Evolutionary conservation across 2,797 vertebrate species (phyloP), one percentile per base, ranked within the genome.

Genomic region (Threskiornis aethiopicus): DNA sequence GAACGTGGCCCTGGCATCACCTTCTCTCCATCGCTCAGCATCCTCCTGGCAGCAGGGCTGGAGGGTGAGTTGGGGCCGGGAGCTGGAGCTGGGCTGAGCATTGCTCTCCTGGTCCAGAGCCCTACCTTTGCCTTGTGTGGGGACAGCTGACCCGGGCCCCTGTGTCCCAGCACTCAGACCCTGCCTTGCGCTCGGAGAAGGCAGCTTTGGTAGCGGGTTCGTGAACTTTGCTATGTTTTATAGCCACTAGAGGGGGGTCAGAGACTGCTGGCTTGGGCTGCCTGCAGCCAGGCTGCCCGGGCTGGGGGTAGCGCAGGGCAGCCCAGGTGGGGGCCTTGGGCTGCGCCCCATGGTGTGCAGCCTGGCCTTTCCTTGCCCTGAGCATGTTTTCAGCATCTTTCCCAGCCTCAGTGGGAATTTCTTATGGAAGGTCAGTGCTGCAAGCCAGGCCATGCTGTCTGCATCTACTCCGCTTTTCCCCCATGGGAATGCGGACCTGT

Each of bases 211-310:
- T 8, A 29, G 72, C 4, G 17, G 78, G 96, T 85, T 95, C 92
- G 84, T 97, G 95, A 96, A 96, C 96, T 87, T 93, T 91, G 89
- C 93, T 97, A 95, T 88, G 92, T 96, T 96, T 96, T 96, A 96
- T 95, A 97, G 93, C 94, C 92, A 62, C 96, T 97, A 97, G 97
- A 97, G 97, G 92, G 96, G 84, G 84, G 96, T 93, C 94, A 95
- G 92, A 95, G 97, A 97, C 97, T 95, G 94, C 79, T 77, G 92
- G 89, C 96, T 51, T 58, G 59, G 90, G 84, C 92, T 96, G 84
- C 80, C 47, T 67, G 44, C 62, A 51, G 80, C 90, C 11, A 16
- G 90, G 65, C 33, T 84, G 67, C 79, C 78, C 25, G 21, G 49
- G 71, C 47, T 12, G 67, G 84, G 90, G 87, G 42, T 37, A 64